These are phyloP conservation scores for Macropus fuliginosus DNA, from an alignment of 2,797 vertebrate genomes.

Conservation along the genomic window DNA sequence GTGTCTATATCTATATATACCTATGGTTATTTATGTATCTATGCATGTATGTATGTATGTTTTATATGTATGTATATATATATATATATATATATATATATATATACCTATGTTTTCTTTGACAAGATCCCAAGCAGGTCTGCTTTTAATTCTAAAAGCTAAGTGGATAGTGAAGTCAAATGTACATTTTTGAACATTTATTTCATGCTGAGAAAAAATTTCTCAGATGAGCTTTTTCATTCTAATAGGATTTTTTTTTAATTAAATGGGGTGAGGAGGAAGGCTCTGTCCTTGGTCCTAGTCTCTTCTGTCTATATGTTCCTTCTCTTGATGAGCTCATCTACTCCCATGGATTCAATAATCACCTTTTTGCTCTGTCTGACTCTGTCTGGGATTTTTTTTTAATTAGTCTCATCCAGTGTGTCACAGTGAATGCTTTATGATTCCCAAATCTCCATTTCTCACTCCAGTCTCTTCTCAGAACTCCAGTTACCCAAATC, in stretches of 20 bases:
- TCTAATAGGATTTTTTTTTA: background rate
- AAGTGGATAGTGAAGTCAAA: background rate
- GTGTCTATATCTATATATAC: background rate
- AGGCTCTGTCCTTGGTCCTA: background rate
- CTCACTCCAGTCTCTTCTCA: background rate
- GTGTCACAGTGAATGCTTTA: background rate
- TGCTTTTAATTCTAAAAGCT: background rate
- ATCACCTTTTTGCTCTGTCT: background rate
- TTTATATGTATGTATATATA: background rate
- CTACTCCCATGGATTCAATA: background rate
- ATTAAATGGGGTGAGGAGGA: background rate
- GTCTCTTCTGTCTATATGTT: background rate
- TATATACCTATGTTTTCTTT: accelerated
- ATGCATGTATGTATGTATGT: background rate
- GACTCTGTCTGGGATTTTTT: background rate
- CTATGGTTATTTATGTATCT: no score
- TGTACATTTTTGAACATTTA: background rate
- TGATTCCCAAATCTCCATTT: background rate
- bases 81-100: accelerated
- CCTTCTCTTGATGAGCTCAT: background rate
- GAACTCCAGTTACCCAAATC: background rate
- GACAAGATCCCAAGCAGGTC: background rate
- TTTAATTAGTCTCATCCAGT: background rate
- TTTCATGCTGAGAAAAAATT: background rate
- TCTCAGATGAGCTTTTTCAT: background rate